Percentiles rank a stretch among this genome's conserved stretches.
Conservation (phyloP, 1,140 invertebrate genomes). For the Dendrolimus punctatus region DNA sequence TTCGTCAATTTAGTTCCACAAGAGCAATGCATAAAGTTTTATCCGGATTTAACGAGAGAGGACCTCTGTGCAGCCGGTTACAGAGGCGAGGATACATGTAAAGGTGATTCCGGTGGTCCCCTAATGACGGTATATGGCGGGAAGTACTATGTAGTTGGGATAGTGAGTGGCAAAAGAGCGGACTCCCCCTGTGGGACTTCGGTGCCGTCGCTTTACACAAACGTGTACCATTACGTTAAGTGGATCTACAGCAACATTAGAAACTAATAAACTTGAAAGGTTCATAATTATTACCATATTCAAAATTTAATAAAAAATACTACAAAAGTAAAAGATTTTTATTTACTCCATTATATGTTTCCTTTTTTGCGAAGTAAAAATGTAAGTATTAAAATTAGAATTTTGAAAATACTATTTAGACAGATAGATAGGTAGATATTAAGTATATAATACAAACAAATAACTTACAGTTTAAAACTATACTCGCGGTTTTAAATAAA, state of each 20-base stretch:
- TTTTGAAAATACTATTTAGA: neutral
- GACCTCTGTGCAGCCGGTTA: slow-evolving; percentile 51
- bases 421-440: too few relatives aligned
- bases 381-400: neutral
- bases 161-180: slow-evolving; percentile 55
- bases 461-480: too few relatives aligned
- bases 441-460: too few relatives aligned
- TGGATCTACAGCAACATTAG: slow-evolving; percentile 45
- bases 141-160: slow-evolving; percentile 42
- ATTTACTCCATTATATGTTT: too few relatives aligned
- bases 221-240: slow-evolving; percentile 46
- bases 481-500: too few relatives aligned
- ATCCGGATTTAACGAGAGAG: slow-evolving; percentile 26
- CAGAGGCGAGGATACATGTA: slow-evolving; percentile 52
- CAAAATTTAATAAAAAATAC: too few relatives aligned
- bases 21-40: slow-evolving; percentile 32
- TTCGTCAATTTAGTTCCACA: slow-evolving; percentile 44
- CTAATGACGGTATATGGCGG: slow-evolving; percentile 49
- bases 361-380: too few relatives aligned
- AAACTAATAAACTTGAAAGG: slow-evolving; percentile 15
- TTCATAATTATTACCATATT: too few relatives aligned
- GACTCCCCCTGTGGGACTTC: slow-evolving; percentile 49
- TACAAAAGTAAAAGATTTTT: too few relatives aligned
- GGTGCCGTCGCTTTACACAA: slow-evolving; percentile 54
- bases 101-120: slow-evolving; percentile 57